Conservation (phyloP, 2,113 vertebrate genomes). For the Psettodes erumei region DNA sequence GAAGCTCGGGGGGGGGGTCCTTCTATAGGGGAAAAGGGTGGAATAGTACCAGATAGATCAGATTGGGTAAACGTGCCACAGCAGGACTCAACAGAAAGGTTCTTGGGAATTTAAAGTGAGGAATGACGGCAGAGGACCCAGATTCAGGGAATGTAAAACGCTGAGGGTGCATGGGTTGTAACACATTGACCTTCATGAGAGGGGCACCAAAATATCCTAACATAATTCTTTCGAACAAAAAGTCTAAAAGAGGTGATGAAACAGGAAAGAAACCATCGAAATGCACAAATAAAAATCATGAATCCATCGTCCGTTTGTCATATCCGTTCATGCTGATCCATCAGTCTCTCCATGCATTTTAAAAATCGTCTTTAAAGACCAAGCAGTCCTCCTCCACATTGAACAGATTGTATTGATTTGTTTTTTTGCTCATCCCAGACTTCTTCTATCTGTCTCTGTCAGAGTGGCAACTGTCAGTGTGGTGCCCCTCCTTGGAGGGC, state of each 20-base stretch:
- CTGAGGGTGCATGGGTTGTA: slow-evolving; percentile 16
- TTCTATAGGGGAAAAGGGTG: slow-evolving; percentile 22
- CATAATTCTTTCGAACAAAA: slow-evolving; percentile 47
- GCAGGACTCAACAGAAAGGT: slow-evolving; percentile 54
- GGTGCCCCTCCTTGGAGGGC: slow-evolving; percentile 64
- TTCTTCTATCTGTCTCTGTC: slow-evolving; percentile 39
- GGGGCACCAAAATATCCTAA: slow-evolving; percentile 44
- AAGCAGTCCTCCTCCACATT: slow-evolving; percentile 51
- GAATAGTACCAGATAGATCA: slow-evolving; percentile 54
- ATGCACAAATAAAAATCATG: slow-evolving; percentile 53
- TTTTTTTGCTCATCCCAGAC: slow-evolving; percentile 30
- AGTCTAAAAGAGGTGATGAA: slow-evolving; percentile 45
- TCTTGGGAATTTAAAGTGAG: slow-evolving; percentile 45
- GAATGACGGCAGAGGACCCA: slow-evolving; percentile 49
- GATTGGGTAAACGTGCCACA: slow-evolving; percentile 64
- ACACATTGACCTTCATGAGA: slow-evolving; percentile 26
- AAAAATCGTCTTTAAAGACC: slow-evolving; percentile 55
- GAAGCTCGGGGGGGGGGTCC: slow-evolving; percentile 59
- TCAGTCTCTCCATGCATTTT: slow-evolving; percentile 70
- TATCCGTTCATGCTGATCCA: slow-evolving; percentile 69
- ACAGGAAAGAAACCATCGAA: slow-evolving; percentile 48
- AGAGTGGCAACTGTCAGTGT: slow-evolving; percentile 44
- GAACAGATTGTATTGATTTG: slow-evolving; percentile 49
- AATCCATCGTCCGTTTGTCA: slow-evolving; percentile 48
- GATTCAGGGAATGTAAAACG: slow-evolving; percentile 66